A percentile compares a stretch with the other conserved stretches of the same genome.
These are phyloP conservation scores for Virgularia gustaviana DNA, from an alignment of 92 coral and sea anemone species.

Conservation along the genomic window DNA sequence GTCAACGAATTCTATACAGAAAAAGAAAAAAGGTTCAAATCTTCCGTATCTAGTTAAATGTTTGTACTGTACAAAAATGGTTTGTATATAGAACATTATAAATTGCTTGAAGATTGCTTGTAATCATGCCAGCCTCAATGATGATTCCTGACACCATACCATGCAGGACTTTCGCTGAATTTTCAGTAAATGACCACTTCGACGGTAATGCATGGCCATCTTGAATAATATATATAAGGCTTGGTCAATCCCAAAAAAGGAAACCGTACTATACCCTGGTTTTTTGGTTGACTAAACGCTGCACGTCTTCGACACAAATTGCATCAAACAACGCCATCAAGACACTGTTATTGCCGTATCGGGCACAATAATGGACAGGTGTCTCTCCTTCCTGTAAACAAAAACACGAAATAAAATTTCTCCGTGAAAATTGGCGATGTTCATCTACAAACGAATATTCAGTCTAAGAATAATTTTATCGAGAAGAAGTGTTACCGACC, in stretches of 20 bases:
- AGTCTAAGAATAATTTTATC: not conserved
- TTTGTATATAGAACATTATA: not conserved
- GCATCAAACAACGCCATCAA: constrained; percentile 64
- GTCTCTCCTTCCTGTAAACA: constrained; percentile 84
- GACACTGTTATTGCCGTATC: constrained; percentile 86
- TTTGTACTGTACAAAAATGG: no score
- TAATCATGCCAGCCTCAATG: not conserved
- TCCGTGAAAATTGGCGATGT: not conserved
- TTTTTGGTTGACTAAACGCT: constrained; percentile 72
- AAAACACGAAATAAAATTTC: not conserved
- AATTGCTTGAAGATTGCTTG: not conserved
- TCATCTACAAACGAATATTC: constrained; percentile 10
- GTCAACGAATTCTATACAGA: constrained; percentile 67
- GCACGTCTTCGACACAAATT: constrained; percentile 66
- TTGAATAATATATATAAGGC: not conserved
- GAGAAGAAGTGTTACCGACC: constrained; percentile 42
- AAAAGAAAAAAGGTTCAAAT: constrained; percentile 16
- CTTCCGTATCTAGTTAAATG: no score
- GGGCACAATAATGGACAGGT: constrained; percentile 87
- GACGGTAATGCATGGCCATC: no score
- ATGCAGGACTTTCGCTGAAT: no score
- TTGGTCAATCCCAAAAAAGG: not conserved
- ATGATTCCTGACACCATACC: no score
- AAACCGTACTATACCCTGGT: constrained; percentile 61
- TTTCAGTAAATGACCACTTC: no score